Evolutionary conservation across 1,140 invertebrate genomes (phyloP).

Genomic region (Meloidogyne chitwoodi): DNA sequence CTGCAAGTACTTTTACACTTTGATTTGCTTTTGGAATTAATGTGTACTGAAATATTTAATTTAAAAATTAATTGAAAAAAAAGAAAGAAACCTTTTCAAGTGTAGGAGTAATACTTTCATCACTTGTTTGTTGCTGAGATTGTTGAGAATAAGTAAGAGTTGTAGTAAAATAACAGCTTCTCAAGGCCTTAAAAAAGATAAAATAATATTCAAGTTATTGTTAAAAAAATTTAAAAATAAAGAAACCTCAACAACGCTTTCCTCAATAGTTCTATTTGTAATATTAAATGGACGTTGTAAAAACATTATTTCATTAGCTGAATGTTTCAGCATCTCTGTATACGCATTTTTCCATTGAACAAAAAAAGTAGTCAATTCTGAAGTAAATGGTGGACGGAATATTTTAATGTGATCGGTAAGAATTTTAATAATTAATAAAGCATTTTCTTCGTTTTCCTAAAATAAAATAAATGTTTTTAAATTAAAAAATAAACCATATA

Average conservation of each 20-base stretch:
- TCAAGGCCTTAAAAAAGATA: conserved; percentile 3
- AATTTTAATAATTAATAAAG: conserved; percentile 39
- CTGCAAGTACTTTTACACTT: conserved; percentile 39
- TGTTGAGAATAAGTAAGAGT: conserved; percentile 6
- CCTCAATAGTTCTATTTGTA: conserved; percentile 23
- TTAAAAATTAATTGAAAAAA: neutral
- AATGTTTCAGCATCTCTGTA: conserved; percentile 26
- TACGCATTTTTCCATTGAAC: conserved; percentile 33
- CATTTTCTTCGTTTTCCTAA: conserved; percentile 43
- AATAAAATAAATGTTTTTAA: neutral
- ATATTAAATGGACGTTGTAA: conserved; percentile 12
- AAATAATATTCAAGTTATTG: neutral
- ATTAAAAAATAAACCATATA: neutral
- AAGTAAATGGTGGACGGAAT: conserved; percentile 28
- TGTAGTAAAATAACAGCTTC: conserved; percentile 9
- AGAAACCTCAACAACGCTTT: conserved; percentile 23
- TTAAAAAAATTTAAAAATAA: neutral
- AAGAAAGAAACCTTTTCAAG: neutral
- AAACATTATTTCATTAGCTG: conserved; percentile 31
- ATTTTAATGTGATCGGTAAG: conserved; percentile 38
- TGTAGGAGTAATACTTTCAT: neutral
- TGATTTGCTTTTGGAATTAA: conserved; percentile 32
- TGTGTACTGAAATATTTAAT: conserved; percentile 36
- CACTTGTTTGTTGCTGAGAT: neutral
- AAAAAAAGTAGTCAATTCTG: conserved; percentile 30